These are phyloP conservation scores for Drosophila ficusphila DNA, from an alignment of 1,140 invertebrate genomes.

Conservation along the genomic window DNA sequence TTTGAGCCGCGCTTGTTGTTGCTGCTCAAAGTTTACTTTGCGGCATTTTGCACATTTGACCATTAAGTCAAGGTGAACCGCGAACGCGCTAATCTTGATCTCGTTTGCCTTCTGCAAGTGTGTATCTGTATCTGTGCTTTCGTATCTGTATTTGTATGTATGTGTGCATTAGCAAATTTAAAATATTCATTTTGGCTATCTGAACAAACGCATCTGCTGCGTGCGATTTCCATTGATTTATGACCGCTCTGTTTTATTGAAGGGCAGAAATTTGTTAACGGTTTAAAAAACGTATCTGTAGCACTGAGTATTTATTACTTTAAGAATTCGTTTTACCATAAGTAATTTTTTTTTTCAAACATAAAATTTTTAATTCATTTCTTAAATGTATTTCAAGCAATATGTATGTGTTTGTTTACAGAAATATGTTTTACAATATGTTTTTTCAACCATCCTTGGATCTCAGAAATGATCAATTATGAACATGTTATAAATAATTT, in stretches of 20 bases:
- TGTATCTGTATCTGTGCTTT: constrained; percentile 29
- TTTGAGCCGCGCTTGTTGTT: constrained; percentile 29
- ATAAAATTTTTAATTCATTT: not conserved
- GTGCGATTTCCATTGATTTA: constrained; percentile 42
- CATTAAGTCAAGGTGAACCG: constrained; percentile 79
- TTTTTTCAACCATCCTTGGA: not conserved
- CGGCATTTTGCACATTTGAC: constrained; percentile 79
- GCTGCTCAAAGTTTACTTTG: constrained; percentile 52
- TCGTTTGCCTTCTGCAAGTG: constrained; percentile 74
- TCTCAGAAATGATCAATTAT: not conserved
- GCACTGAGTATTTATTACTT: too few relatives aligned
- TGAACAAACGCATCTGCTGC: constrained; percentile 52
- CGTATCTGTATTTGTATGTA: not conserved
- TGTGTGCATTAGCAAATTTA: constrained; percentile 44
- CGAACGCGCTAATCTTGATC: constrained; percentile 76
- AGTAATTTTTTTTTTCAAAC: too few relatives aligned
- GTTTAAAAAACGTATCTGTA: not conserved
- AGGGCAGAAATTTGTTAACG: constrained; percentile 37
- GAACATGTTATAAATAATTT: not conserved
- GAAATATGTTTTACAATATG: too few relatives aligned
- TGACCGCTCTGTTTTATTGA: constrained; percentile 24
- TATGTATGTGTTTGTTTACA: too few relatives aligned
- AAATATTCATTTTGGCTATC: constrained; percentile 56
- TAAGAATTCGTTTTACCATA: too few relatives aligned
- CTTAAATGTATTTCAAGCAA: too few relatives aligned